phyloP scores from a whole-genome alignment of 2,888 invertebrate genomes.

The Phaonia tiefii region DNA sequence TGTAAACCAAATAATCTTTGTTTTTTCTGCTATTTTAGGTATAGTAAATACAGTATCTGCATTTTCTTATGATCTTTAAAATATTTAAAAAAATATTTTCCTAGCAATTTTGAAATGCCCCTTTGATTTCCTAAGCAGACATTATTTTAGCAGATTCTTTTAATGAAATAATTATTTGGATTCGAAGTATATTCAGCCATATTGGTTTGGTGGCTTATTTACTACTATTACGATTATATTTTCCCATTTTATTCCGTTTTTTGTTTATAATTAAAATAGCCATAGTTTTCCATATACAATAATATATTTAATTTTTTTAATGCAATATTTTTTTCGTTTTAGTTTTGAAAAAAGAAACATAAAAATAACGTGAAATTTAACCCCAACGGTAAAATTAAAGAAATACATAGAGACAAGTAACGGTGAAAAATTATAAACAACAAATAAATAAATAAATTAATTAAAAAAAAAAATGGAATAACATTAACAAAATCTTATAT shows the following conservation, averaged over 20 bases:
- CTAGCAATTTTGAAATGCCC: too few relatives aligned
- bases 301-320: too few relatives aligned
- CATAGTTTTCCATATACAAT: too few relatives aligned
- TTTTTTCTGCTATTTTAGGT: too few relatives aligned
- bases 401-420: conserved; percentile 65
- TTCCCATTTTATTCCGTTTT: conserved; percentile 12
- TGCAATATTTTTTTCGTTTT: conserved; percentile 26
- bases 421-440: conserved; percentile 3
- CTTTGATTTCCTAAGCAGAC: too few relatives aligned
- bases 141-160: too few relatives aligned
- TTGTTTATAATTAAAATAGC: too few relatives aligned
- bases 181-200: conserved; percentile 13
- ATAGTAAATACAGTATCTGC: too few relatives aligned
- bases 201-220: conserved; percentile 42
- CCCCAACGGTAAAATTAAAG: conserved; percentile 61
- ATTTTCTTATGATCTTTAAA: too few relatives aligned
- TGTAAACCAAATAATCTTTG: too few relatives aligned
- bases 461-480: conserved; percentile 65
- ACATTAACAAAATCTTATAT: conserved; percentile 71
- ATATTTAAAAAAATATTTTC: not conserved
- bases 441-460: conserved; percentile 62
- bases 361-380: conserved; percentile 61
- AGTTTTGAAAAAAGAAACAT: conserved; percentile 54
- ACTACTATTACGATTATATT: too few relatives aligned
- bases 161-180: too few relatives aligned